Conservation (phyloP, 2,888 invertebrate species). For the Chrysolina oricalcia region DNA sequence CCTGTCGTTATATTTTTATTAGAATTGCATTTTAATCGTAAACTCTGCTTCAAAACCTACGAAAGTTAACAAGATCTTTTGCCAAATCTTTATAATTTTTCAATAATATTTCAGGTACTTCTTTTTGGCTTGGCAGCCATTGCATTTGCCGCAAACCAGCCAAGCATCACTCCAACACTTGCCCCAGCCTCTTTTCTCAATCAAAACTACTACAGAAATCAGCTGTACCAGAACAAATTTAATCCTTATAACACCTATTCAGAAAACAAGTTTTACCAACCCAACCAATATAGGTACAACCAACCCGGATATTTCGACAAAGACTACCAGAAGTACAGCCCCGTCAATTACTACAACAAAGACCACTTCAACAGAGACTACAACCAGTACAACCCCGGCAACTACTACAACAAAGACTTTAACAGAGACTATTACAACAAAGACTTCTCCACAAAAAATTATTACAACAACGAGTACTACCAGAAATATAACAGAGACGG, state of each 20-base stretch:
- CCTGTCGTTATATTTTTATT: too few relatives aligned
- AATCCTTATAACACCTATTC: slow-evolving; percentile 4
- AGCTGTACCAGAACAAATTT: slow-evolving; percentile 14
- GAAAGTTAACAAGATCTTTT: too few relatives aligned
- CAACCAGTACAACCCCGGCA: too few relatives aligned
- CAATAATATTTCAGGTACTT: slow-evolving; percentile 33
- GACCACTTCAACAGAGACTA: slow-evolving; percentile 12
- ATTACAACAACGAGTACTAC: slow-evolving; percentile 19
- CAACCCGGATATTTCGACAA: slow-evolving; percentile 12
- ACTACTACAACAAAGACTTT: too few relatives aligned
- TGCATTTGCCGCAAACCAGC: slow-evolving; percentile 16
- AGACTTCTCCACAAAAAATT: slow-evolving; percentile 15
- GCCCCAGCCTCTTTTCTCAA: not conserved
- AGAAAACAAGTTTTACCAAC: not conserved
- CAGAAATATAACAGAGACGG: slow-evolving; percentile 18
- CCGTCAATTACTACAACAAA: slow-evolving; percentile 24
- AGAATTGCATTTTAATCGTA: too few relatives aligned
- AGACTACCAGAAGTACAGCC: slow-evolving; percentile 19
- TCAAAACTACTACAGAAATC: slow-evolving; percentile 15
- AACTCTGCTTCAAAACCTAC: too few relatives aligned
- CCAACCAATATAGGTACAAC: slow-evolving; percentile 17
- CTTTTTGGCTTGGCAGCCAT: slow-evolving; percentile 25
- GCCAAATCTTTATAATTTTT: too few relatives aligned
- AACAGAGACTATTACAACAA: too few relatives aligned
- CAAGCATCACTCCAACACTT: not conserved